These are phyloP conservation scores for Balaenoptera acutorostrata DNA, from an alignment of 2,113 vertebrate species.

Conservation along the genomic window DNA sequence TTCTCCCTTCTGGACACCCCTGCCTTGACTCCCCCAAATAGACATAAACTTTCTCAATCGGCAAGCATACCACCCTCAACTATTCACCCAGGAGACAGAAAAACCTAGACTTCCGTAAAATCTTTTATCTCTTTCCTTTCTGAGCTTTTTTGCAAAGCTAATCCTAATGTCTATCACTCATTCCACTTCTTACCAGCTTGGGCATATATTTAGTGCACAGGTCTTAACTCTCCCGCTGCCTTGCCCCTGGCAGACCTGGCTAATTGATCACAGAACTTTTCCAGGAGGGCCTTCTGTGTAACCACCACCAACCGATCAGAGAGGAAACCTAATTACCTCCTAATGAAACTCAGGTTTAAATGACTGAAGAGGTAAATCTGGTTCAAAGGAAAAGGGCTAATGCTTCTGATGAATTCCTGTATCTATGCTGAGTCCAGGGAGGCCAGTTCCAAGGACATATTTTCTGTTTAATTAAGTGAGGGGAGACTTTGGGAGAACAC, in stretches of 20 bases:
- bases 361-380: neutral
- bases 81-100: neutral
- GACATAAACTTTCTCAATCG: neutral
- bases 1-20: neutral
- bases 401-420: neutral
- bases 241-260: neutral
- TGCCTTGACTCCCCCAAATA: neutral
- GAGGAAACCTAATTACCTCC: neutral
- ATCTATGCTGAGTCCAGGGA: neutral
- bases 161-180: neutral
- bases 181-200: neutral
- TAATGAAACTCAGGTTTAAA: neutral
- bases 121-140: neutral
- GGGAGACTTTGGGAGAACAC: neutral
- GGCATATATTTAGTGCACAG: neutral
- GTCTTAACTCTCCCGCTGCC: neutral
- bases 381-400: neutral
- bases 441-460: neutral
- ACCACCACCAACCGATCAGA: neutral
- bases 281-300: neutral
- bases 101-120: neutral
- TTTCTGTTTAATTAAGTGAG: neutral
- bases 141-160: neutral
- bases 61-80: neutral
- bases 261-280: neutral